A percentile compares a stretch with the other conserved stretches of the same genome.
Evolutionary conservation across 37 sponge, comb jelly and placozoan species (phyloP).

Genomic region (Tethya wilhelma): DNA sequence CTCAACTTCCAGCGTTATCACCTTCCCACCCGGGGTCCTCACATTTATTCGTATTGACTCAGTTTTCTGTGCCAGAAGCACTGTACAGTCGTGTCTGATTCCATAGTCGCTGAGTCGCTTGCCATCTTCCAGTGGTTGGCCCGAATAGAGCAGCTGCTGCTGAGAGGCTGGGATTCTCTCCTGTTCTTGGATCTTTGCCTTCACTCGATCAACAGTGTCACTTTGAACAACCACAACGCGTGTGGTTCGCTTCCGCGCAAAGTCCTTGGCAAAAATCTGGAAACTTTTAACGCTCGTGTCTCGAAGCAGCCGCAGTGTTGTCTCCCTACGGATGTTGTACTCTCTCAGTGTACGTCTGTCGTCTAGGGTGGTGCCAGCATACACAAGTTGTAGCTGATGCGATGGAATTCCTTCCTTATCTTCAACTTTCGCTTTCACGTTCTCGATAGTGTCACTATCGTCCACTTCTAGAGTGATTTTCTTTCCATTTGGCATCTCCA

Average conservation of each 20-base stretch:
- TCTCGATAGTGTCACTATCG: slow-evolving; percentile 78
- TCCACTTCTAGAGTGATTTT: slow-evolving; percentile 84
- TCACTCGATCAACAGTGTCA: no score
- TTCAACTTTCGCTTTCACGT: no score
- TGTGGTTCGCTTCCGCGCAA: no score
- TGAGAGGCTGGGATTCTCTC: slow-evolving; percentile 85
- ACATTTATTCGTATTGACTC: slow-evolving; percentile 93
- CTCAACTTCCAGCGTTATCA: slow-evolving; percentile 92
- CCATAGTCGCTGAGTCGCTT: slow-evolving; percentile 83
- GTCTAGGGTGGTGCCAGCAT: no score
- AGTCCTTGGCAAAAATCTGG: no score
- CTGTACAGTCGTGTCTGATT: slow-evolving; percentile 86
- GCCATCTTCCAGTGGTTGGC: slow-evolving; percentile 73
- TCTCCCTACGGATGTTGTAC: no score
- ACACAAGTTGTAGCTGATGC: no score
- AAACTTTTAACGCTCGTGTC: no score
- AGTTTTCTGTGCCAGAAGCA: slow-evolving; percentile 67
- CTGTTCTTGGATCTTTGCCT: slow-evolving; percentile 86
- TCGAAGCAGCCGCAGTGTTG: no score
- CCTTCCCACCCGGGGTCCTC: slow-evolving; percentile 93
- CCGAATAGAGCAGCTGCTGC: slow-evolving; percentile 80
- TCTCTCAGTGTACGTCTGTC: no score
- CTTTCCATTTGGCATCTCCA: not conserved
- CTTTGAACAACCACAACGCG: no score
- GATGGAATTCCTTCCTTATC: no score